Evolutionary conservation across 1,140 invertebrate species (phyloP).

Genomic region (Nasonia giraulti): DNA sequence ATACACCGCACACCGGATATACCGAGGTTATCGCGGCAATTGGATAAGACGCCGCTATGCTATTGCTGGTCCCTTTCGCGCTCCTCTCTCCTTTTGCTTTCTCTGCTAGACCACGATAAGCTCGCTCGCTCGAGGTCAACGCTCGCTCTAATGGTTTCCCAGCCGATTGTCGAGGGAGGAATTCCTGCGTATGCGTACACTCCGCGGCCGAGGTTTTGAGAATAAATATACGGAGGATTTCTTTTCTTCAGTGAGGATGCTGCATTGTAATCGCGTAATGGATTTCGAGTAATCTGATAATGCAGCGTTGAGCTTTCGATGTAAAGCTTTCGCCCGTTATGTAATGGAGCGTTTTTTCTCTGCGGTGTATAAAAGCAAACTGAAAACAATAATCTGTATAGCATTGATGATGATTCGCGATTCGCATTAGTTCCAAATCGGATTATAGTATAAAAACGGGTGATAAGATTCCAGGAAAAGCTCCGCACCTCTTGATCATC

Average conservation of each 20-base stretch:
- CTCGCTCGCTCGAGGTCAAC: not conserved
- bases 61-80: not conserved
- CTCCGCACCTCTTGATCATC: too few relatives aligned
- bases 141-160: not conserved
- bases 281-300: not conserved
- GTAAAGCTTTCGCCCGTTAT: too few relatives aligned
- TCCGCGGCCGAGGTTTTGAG: not conserved
- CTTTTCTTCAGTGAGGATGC: not conserved
- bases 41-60: slow-evolving; percentile 13
- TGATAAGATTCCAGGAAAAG: too few relatives aligned
- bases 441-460: too few relatives aligned
- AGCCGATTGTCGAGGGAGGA: not conserved
- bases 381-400: too few relatives aligned
- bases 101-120: slow-evolving; percentile 16
- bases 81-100: not conserved
- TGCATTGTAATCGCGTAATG: not conserved
- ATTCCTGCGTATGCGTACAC: not conserved
- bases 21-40: slow-evolving; percentile 23
- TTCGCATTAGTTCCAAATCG: too few relatives aligned
- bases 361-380: too few relatives aligned
- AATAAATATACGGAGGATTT: not conserved
- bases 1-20: slow-evolving; percentile 6
- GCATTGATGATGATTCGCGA: too few relatives aligned
- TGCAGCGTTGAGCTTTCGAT: not conserved
- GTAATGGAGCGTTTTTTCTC: too few relatives aligned